Percentiles rank a stretch among this genome's conserved stretches.
phyloP scores from a whole-genome alignment of 2,113 vertebrate genomes.

The Phylloscopus trochilus region DNA sequence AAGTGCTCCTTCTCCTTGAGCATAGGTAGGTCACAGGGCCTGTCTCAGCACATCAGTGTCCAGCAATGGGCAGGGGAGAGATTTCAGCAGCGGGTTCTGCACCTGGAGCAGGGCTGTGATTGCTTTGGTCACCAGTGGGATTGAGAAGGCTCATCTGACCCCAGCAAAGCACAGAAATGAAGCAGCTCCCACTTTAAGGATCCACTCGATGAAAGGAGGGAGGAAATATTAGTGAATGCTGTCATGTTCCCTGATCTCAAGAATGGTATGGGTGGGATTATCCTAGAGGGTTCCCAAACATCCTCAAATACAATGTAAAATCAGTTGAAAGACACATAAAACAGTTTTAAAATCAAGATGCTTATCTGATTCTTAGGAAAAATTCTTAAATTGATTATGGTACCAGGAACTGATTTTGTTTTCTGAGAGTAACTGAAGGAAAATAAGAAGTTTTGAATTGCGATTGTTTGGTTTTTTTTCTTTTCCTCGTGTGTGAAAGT shows the following conservation, averaged over 20 bases:
- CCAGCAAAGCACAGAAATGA: background rate
- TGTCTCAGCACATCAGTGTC: accelerated
- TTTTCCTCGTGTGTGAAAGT: background rate
- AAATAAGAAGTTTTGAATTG: background rate
- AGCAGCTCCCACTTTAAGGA: background rate
- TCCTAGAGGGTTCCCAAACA: background rate
- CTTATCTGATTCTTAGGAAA: background rate
- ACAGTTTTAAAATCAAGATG: background rate
- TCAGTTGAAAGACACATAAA: background rate
- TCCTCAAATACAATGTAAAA: background rate
- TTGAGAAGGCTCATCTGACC: background rate
- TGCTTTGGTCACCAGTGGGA: accelerated
- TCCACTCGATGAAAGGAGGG: background rate
- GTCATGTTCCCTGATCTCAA: background rate
- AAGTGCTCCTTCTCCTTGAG: background rate
- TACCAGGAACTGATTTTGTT: background rate
- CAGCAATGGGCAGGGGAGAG: accelerated
- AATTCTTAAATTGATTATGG: background rate
- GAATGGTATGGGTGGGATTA: background rate
- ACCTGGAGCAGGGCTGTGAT: accelerated
- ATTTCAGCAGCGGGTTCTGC: background rate
- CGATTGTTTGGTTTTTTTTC: background rate
- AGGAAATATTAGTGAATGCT: background rate
- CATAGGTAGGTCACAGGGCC: accelerated
- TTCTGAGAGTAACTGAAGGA: background rate